Conservation (phyloP, 2,888 invertebrate species). For the Dryadula phaetusa region DNA sequence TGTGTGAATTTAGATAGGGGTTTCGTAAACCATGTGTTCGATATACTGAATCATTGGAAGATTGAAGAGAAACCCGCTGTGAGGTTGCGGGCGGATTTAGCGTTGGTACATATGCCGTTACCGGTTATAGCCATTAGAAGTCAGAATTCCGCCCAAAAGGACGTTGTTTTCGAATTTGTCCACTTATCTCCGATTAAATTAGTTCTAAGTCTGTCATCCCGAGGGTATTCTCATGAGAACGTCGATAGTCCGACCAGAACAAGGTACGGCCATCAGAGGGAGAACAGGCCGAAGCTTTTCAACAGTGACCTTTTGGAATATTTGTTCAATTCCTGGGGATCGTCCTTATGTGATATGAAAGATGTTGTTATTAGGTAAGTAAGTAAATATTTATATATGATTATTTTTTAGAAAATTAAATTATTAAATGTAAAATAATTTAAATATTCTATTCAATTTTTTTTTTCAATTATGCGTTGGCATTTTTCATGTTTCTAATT, state of each 20-base stretch:
- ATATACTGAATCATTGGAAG: constrained; percentile 85
- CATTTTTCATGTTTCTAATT: too few relatives aligned
- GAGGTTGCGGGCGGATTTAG: constrained; percentile 82
- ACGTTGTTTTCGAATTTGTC: constrained; percentile 82
- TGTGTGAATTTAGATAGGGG: constrained; percentile 88
- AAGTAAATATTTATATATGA: too few relatives aligned
- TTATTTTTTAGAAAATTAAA: too few relatives aligned
- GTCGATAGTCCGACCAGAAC: constrained; percentile 61
- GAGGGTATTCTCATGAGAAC: constrained; percentile 70
- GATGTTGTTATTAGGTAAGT: constrained; percentile 86
- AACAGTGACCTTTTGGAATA: constrained; percentile 86
- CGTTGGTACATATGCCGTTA: constrained; percentile 85
- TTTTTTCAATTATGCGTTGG: too few relatives aligned
- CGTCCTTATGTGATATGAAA: constrained; percentile 86
- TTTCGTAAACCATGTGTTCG: constrained; percentile 85
- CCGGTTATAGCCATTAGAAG: constrained; percentile 75
- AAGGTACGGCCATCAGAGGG: constrained; percentile 67
- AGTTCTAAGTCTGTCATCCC: constrained; percentile 85
- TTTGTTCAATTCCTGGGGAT: constrained; percentile 86
- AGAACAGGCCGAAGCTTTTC: constrained; percentile 78
- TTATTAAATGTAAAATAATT: too few relatives aligned
- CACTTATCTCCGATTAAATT: constrained; percentile 85
- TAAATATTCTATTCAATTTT: too few relatives aligned
- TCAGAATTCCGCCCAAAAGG: constrained; percentile 65
- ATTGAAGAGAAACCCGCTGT: constrained; percentile 84